Evolutionary conservation across 92 coral and sea anemone species (phyloP).

Genomic region (Blastomussa wellsi): DNA sequence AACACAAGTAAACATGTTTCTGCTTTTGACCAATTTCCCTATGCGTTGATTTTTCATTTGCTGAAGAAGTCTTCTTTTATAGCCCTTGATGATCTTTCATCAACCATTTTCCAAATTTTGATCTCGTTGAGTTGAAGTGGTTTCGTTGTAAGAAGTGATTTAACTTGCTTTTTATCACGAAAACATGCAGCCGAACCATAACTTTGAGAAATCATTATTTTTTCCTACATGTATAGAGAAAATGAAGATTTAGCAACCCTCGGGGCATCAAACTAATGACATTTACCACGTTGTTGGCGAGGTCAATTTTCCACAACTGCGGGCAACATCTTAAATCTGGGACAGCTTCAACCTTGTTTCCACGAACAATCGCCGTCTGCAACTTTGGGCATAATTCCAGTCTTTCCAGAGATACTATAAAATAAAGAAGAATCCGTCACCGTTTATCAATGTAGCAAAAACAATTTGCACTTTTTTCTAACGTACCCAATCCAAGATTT

Average conservation of each 20-base stretch:
- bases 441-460: background rate
- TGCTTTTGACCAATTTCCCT: background rate
- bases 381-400: slow-evolving; percentile 91
- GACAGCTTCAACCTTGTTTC: slow-evolving; percentile 81
- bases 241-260: background rate
- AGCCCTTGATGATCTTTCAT: background rate
- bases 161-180: background rate
- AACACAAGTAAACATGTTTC: background rate
- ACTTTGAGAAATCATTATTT: background rate
- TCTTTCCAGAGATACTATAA: slow-evolving; percentile 84
- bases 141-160: background rate
- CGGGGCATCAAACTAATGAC: background rate
- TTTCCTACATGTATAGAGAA: background rate
- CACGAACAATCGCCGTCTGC: slow-evolving; percentile 75
- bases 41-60: background rate
- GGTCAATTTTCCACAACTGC: slow-evolving; percentile 95
- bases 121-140: slow-evolving; percentile 1
- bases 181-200: background rate
- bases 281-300: slow-evolving; percentile 94
- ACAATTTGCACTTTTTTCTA: background rate
- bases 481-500: slow-evolving; percentile 81
- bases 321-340: slow-evolving; percentile 87
- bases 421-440: slow-evolving; percentile 8
- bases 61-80: background rate
- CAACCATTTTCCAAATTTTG: background rate